Percentiles rank a stretch among this genome's conserved stretches.
phyloP scores from a whole-genome alignment of 2,888 invertebrate species.

The Megalurothrips usitatus region DNA sequence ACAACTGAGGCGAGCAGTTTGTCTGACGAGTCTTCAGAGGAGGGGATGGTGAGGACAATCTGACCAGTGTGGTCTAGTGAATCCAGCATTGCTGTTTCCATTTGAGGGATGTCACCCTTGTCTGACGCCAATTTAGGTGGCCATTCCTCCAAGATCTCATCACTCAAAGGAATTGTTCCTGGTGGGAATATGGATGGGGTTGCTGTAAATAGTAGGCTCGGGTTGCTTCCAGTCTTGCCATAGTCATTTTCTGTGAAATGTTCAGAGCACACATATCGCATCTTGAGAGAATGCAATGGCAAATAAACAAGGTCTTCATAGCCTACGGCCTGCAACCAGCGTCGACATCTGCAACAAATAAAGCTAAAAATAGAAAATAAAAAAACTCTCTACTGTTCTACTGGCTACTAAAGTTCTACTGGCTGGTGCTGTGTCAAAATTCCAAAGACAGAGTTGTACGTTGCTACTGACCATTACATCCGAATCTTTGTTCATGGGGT shows the following conservation, averaged over 20 bases:
- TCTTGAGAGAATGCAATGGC: background rate
- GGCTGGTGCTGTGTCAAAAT: background rate
- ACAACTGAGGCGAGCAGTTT: background rate
- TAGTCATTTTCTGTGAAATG: background rate
- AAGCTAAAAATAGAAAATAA: background rate
- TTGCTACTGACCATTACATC: no score
- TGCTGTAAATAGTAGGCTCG: background rate
- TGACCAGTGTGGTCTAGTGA: no score
- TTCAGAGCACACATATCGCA: constrained; percentile 1
- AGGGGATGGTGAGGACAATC: background rate
- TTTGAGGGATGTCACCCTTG: background rate
- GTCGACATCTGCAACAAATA: background rate
- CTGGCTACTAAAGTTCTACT: background rate
- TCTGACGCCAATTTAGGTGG: background rate
- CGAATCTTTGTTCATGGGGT: no score
- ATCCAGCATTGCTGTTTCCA: background rate
- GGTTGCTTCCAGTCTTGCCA: background rate
- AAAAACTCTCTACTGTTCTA: background rate
- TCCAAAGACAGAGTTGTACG: background rate
- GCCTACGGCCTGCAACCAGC: background rate
- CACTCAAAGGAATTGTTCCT: constrained; percentile 2
- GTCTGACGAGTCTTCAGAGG: background rate
- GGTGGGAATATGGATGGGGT: constrained; percentile 22
- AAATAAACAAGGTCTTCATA: background rate
- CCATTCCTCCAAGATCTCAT: background rate